Base-by-base conservation (phyloP, 2,888 invertebrate genomes). In the Nudaria mundana region DNA sequence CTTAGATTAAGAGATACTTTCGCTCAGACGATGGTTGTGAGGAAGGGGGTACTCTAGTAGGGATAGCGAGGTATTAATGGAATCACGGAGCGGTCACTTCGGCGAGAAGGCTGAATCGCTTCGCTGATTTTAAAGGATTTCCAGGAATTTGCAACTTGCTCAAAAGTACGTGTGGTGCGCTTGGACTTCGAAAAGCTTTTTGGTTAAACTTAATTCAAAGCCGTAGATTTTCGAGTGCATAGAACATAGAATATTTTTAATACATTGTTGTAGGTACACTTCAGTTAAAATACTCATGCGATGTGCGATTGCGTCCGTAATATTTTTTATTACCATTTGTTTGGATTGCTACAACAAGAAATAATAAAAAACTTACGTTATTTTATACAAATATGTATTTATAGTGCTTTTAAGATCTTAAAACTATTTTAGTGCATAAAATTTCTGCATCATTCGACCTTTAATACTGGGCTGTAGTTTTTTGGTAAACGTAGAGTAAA, bases 1-100 rank as follows among this genome's bases (percentile, higher is more conserved):
- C 72, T 71, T 63, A 81, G 80, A 81, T 81, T 75, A 79, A 72
- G 72, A 81, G 75, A 78, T 80, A 75, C 74, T 76, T 77, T 78
- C 68, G 64, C 71, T 67, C 45, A 52, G 42, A 30, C 55, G 48
- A 40, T 58, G 60, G 48, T 56, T 61, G 52, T 52, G 57, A 61
- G 62, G 64, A 63, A 57, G 56, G 63, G 63, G 60, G 30, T 51
- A 42, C 48, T 56, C 54, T 51, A 32, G 40, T 32, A 45, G 49
- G 51, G 49, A 40, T 40, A 35, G 51, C 23, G 44, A 54, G 51
- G 70, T 63, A 72, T 76, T 81, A 76, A 77, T 78, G 70, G 75
- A 78, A 78, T 77, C 76, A 76, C 68, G 61, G 66, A 63, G 76
- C 70, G 76, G 78, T 76, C 76, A 74, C 67, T 71, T 62, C 44